These are phyloP conservation scores for Lutraria lutraria DNA, from an alignment of 2,888 invertebrate genomes.

Conservation along the genomic window DNA sequence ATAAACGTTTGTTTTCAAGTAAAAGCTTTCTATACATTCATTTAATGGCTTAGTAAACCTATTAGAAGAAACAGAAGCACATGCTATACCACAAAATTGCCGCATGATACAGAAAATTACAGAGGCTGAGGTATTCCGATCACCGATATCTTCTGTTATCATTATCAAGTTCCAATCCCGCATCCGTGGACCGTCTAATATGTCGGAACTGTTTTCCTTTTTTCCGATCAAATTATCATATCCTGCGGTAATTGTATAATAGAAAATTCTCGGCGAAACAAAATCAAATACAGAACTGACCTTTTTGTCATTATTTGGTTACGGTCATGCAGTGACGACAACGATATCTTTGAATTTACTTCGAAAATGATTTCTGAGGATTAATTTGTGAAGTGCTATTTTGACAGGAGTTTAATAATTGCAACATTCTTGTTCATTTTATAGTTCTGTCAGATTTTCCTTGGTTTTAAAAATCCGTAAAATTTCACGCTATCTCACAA, in stretches of 20 bases:
- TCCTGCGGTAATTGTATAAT: slow-evolving; percentile 36
- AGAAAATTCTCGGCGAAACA: slow-evolving; percentile 24
- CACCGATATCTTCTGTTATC: not conserved
- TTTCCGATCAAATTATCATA: slow-evolving; percentile 18
- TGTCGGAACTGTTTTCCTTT: slow-evolving; percentile 18
- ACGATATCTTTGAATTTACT: not conserved
- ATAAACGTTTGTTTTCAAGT: too few species aligned
- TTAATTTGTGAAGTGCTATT: not conserved
- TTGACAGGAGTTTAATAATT: slow-evolving; percentile 25
- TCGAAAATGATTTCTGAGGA: not conserved
- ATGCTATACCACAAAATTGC: not conserved
- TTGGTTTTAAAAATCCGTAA: not conserved
- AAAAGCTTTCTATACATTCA: too few species aligned
- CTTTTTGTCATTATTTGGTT: slow-evolving; percentile 13
- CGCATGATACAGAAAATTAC: slow-evolving; percentile 14
- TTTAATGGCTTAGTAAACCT: too few species aligned
- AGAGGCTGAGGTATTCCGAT: not conserved
- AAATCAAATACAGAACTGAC: slow-evolving; percentile 29
- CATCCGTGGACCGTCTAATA: slow-evolving; percentile 8
- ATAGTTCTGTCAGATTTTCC: not conserved
- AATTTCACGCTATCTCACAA: not conserved
- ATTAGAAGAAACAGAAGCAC: not conserved
- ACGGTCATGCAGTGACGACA: not conserved
- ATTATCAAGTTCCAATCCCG: not conserved
- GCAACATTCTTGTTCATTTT: not conserved